Evolutionary conservation across 2,797 vertebrate species (phyloP), one percentile per base, ranked within the genome.

Genomic region (Emys orbicularis): DNA sequence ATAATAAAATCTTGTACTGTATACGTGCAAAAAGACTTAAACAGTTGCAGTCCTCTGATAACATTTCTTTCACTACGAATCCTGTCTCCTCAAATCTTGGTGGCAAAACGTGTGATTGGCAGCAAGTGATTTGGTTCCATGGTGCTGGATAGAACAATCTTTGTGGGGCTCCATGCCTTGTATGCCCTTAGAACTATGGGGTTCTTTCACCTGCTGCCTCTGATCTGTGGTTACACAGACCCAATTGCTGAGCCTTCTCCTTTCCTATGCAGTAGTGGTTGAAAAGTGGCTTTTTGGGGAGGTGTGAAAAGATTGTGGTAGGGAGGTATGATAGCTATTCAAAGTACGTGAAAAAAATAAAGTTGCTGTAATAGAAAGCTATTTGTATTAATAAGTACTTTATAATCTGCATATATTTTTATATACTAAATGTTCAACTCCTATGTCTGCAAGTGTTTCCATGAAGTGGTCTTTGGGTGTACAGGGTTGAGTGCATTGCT

Each of bases 281-380:
- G 72, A 92, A 94, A 96, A 74, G 7, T 6, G 11, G 4, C 25
- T 52, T 81, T 92, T 94, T 44, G 21, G 37, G 86, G 79, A 90
- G 23, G 3, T 76, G 1, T 11, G 6, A 87, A 31, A 87, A 85
- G 34, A 54, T 83, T 8, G 44, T 82, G 49, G 21, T 25, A 85
- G 61, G 3, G 47, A 57, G 49, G 25, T 81, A 47, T 41, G 19
- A 11, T 49, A 94, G 53, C 49, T 84, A 57, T 0, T 88, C 49
- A 81, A 84, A 77, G 19, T 50, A 86, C 86, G 49, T 2, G 56
- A 41, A 94, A 12, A 4, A 6, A 82, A 85, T 49, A 59, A 88
- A 15, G 52, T 47, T 12, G 7, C 23, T 41, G 3, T 21, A 27
- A 5, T 72, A 41, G 5, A 68, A n/a, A 90, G 27, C 59, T 92